Percentiles rank a stretch among this genome's conserved stretches.
Conservation (phyloP, 1,140 invertebrate species). For the Drosophila nebulosa region DNA sequence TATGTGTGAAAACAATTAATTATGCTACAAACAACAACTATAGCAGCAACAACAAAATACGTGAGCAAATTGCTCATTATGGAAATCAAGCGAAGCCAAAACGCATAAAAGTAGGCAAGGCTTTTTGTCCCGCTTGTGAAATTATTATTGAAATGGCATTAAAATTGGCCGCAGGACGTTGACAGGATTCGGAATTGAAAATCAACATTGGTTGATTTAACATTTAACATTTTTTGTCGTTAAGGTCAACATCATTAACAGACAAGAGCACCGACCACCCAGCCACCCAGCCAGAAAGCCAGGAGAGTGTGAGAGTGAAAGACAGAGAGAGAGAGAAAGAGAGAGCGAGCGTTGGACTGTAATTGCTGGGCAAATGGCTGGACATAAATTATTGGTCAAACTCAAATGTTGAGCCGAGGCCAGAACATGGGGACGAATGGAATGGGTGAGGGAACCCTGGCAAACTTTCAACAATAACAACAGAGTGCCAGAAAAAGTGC, state of each 20-base stretch:
- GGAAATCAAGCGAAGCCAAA: conserved; percentile 43
- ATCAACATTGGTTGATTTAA: conserved; percentile 65
- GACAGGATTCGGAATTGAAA: conserved; percentile 36
- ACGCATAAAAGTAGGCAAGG: conserved; percentile 68
- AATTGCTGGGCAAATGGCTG: conserved; percentile 72
- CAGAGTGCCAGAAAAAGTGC: conserved; percentile 65
- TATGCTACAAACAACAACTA: conserved; percentile 68
- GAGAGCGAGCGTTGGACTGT: conserved; percentile 10
- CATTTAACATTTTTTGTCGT: conserved; percentile 63
- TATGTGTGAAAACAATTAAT: conserved; percentile 81
- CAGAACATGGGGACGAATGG: not conserved
- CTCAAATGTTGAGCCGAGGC: conserved; percentile 16
- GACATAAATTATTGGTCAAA: conserved; percentile 79
- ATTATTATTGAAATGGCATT: conserved; percentile 69
- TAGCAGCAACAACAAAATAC: conserved; percentile 4
- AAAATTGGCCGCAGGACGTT: conserved; percentile 52
- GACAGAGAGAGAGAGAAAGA: not conserved
- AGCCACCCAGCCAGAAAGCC: too few species aligned
- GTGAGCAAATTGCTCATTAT: conserved; percentile 63
- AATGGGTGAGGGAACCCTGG: conserved; percentile 26
- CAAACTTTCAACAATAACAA: conserved; percentile 59
- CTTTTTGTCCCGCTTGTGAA: not conserved
- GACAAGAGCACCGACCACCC: conserved; percentile 6
- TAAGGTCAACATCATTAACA: conserved; percentile 69
- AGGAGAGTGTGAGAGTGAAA: not conserved